phyloP scores from a whole-genome alignment of 2,797 vertebrate species.

The Synanceia verrucosa region DNA sequence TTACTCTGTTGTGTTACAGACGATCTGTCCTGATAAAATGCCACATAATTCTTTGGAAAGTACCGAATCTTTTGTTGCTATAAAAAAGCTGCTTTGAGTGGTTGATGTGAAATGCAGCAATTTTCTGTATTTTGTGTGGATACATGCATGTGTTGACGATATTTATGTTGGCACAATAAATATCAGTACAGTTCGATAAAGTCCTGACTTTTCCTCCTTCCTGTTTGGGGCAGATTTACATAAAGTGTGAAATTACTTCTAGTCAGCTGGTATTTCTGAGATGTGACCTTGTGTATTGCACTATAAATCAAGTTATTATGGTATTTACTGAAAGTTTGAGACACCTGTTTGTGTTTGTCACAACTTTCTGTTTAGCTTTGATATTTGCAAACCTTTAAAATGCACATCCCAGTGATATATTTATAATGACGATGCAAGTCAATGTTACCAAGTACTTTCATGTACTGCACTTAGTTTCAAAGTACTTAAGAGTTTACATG shows the following conservation, averaged over 20 bases:
- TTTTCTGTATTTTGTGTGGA: constrained; percentile 26
- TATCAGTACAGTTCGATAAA: not conserved
- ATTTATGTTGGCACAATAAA: constrained; percentile 74
- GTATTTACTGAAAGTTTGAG: not conserved
- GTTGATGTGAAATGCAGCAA: not conserved
- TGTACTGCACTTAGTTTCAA: too few relatives aligned
- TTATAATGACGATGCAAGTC: too few relatives aligned
- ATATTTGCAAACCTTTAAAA: not conserved
- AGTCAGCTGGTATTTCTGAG: not conserved
- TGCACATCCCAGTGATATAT: not conserved
- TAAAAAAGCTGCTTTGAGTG: constrained; percentile 3
- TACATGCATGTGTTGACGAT: constrained; percentile 15
- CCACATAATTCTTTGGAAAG: constrained; percentile 13
- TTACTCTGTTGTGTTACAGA: constrained; percentile 19
- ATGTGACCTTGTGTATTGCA: not conserved
- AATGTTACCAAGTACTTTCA: too few relatives aligned
- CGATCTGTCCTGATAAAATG: constrained; percentile 19
- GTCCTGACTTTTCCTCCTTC: not conserved
- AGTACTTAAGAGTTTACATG: too few relatives aligned
- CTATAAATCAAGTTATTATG: not conserved
- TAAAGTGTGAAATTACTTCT: not conserved
- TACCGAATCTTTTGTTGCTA: constrained; percentile 34
- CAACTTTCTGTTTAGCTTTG: not conserved
- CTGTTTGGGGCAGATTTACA: not conserved
- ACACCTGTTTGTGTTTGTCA: not conserved